Evolutionary conservation across 1,140 invertebrate species (phyloP), one percentile per base, ranked within the genome.

Genomic region (Marisa cornuarietis): DNA sequence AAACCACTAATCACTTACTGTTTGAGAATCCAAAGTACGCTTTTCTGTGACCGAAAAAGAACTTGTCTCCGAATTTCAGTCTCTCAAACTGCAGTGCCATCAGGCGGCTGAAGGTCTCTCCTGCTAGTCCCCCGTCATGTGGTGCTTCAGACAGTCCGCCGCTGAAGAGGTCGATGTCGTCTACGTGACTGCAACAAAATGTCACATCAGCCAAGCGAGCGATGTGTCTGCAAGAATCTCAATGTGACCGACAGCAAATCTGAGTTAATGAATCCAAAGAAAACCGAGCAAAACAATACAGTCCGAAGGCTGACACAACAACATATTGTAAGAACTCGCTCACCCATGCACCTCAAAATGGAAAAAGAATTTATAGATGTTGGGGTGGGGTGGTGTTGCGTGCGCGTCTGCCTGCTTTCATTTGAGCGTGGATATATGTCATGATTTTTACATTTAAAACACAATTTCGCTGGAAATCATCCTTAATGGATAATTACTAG

Each of bases 21-120:
- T 11, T 24, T 20, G 58, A 63, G 63, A 81, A 81, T 10, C 80
- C 76, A 22, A 61, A 61, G 11, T 26, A 31, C 1, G 54, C 42
- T n/a, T 68, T 52, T n/a, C 62, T 71, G 52, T 77, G 66, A 71
- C 42, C 49, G 62, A 71, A 99, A 96, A 97, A 99, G 91, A 98
- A 99, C 86, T 98, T 93, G 90, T 99, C 98, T 76, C 98, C 98
- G 80, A 95, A 92, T 81, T 96, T 94, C 24, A 96, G 91, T 87
- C 97, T 95, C 80, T 95, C 92, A 92, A 98, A 98, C 91, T 99
- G 97, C 82, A 97, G 95, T 51, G 95, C 96, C 83, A 99, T 96
- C 81, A 99, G 96, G 87, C 97, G 99, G 26, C 96, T 96, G 88
- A 99, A 96, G 0, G 97, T 99, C 0, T 97, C 97, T 18, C 98